Base-by-base conservation (phyloP, 2,888 invertebrate species). In the Epiperipatus broadwayi region DNA sequence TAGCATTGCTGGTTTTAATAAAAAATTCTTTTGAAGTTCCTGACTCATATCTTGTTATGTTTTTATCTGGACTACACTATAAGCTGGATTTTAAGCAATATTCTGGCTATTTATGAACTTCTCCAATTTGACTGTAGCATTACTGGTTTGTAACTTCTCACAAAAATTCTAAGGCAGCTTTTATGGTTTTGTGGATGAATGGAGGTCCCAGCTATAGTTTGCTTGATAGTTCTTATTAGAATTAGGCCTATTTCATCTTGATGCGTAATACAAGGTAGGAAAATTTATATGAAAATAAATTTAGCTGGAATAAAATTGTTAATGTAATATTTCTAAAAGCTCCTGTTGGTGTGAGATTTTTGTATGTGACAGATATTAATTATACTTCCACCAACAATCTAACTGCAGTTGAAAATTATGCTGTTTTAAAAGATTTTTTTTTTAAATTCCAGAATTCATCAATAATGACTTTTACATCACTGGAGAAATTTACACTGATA, bases 261-360 rank as follows among this genome's bases (percentile, higher is more conserved):
- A 43, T 12, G 22, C 41, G 12, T 44, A 45, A n/a, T n/a, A n/a
- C n/a, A n/a, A n/a, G n/a, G 41, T 47, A 47, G 28, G 39, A 41
- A 30, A 38, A 39, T 14, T 28, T 50, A 2, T 40, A 32, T 27
- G 35, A 42, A 15, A 52, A 52, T 40, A 21, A 40, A n/a, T 47
- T 46, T 39, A 40, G 43, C 27, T 52, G 52, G 52, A 51, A 50
- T 37, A 43, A 64, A 60, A 49, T 56, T 14, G 61, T 64, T 15
- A 64, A 63, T 46, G 54, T 66, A 43, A 40, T 66, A 29, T 64
- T 59, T 45, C 46, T 66, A 42, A 66, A 66, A 47, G 56, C 64
- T 3, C 66, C 66, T 16, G 61, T 63, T 30, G 58, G 60, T 27
- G 65, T 66, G 34, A 66, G 66, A n/a, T 66, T 56, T 48, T 66